Conservation (phyloP, 2,888 invertebrate genomes). For the Heliconius sara region DNA sequence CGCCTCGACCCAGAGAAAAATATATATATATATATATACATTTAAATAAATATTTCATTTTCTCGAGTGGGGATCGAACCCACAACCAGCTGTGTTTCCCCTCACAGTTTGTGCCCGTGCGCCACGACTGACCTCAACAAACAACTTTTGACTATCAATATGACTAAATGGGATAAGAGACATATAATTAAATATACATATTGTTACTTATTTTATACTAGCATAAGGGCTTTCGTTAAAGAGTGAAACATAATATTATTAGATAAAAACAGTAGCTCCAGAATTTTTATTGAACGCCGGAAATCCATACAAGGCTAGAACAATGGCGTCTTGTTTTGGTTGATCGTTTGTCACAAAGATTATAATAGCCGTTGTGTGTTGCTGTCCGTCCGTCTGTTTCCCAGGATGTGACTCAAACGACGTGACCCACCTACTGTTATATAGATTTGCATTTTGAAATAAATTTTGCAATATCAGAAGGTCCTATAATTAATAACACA, state of each 20-base stretch:
- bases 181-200: too few relatives aligned
- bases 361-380: conserved; percentile 54
- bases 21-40: background rate
- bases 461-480: conserved; percentile 17
- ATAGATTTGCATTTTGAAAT: conserved; percentile 51
- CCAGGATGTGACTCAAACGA: conserved; percentile 72
- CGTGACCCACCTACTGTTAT: conserved; percentile 49
- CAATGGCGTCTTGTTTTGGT: conserved; percentile 71
- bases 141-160: background rate
- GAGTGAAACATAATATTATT: conserved; percentile 11
- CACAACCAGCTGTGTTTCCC: too few relatives aligned
- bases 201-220: too few relatives aligned
- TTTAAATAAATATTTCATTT: too few relatives aligned
- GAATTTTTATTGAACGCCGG: conserved; percentile 65
- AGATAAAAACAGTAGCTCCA: conserved; percentile 37
- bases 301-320: conserved; percentile 68
- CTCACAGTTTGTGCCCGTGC: too few relatives aligned
- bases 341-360: conserved; percentile 59
- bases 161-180: background rate
- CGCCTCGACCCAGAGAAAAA: background rate
- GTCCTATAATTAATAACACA: too few relatives aligned
- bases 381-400: conserved; percentile 55
- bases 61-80: too few relatives aligned
- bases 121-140: too few relatives aligned
- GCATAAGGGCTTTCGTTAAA: background rate